phyloP scores from a whole-genome alignment of 2,113 vertebrate genomes.

The Galeopterus variegatus region DNA sequence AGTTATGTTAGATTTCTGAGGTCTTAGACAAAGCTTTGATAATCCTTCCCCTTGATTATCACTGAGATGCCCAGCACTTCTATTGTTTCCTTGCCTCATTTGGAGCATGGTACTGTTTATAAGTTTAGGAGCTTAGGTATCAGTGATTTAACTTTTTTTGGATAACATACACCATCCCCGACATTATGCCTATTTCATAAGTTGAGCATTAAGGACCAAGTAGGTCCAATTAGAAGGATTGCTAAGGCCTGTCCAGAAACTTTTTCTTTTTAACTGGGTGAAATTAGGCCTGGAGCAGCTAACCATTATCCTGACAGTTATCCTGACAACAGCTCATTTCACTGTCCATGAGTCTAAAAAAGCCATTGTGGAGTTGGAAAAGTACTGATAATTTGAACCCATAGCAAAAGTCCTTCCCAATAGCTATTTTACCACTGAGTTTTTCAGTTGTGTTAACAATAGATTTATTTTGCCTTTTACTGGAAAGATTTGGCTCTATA shows the following conservation, averaged over 20 bases:
- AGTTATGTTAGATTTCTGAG: not conserved
- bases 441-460: slow-evolving; percentile 42
- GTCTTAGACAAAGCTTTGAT: not conserved
- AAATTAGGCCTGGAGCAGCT: not conserved
- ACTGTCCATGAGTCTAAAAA: not conserved
- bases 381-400: not conserved
- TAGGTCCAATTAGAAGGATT: not conserved
- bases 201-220: not conserved
- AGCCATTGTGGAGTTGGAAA: not conserved
- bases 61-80: not conserved
- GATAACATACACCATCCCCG: not conserved
- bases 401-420: not conserved
- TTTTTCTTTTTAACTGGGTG: not conserved
- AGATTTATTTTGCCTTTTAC: not conserved
- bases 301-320: not conserved
- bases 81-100: not conserved
- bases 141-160: not conserved
- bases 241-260: not conserved
- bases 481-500: not conserved
- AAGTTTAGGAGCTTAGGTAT: not conserved
- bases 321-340: not conserved
- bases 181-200: not conserved
- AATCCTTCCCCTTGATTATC: not conserved
- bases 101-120: not conserved
- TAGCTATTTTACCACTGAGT: not conserved